Conservation (phyloP, 2,113 vertebrate genomes). For the Tachysurus fulvidraco region DNA sequence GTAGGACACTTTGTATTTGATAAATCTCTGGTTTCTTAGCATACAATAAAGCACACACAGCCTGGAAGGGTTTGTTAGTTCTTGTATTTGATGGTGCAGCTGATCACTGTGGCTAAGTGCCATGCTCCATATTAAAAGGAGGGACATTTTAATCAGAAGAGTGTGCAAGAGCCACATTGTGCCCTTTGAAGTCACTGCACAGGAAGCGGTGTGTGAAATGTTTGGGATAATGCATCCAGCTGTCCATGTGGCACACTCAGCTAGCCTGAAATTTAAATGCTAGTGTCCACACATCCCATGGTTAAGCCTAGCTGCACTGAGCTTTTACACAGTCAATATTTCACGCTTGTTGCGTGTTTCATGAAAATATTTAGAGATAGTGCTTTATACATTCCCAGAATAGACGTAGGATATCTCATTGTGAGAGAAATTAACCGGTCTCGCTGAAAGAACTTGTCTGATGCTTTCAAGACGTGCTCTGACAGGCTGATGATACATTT, state of each 20-base stretch:
- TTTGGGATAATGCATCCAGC: conserved; percentile 65
- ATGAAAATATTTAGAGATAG: conserved; percentile 10
- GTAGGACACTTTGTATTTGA: conserved; percentile 7
- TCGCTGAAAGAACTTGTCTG: background rate
- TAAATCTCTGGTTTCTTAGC: conserved; percentile 35
- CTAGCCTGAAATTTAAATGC: conserved; percentile 54
- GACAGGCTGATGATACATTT: background rate
- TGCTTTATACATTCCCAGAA: conserved; percentile 12
- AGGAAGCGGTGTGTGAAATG: conserved; percentile 66
- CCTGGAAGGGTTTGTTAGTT: conserved; percentile 55
- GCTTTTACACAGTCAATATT: conserved; percentile 53
- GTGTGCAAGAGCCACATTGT: conserved; percentile 49
- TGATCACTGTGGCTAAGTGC: conserved; percentile 59
- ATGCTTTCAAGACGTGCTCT: background rate
- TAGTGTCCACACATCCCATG: conserved; percentile 58
- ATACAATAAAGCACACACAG: conserved; percentile 56
- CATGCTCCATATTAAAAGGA: conserved; percentile 61
- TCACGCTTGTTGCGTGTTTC: conserved; percentile 36
- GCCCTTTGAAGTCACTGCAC: conserved; percentile 64
- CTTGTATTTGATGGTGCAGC: conserved; percentile 66
- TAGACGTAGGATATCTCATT: background rate
- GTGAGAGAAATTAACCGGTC: background rate
- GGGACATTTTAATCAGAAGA: conserved; percentile 60
- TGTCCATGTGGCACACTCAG: conserved; percentile 58
- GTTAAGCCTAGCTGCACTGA: conserved; percentile 48